These are phyloP conservation scores for Tachina lurida DNA, from an alignment of 2,888 invertebrate genomes.

Conservation along the genomic window DNA sequence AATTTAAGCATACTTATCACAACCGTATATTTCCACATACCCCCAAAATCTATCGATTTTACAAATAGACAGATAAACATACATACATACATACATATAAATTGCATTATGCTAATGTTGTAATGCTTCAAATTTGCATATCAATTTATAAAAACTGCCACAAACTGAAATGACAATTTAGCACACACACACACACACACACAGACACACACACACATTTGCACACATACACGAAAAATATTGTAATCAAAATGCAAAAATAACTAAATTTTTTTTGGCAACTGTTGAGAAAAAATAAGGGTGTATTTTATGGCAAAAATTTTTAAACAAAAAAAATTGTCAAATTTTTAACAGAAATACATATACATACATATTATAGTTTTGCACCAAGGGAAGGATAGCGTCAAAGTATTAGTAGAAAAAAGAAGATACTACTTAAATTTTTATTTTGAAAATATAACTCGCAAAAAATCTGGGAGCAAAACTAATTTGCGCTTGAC, in stretches of 20 bases:
- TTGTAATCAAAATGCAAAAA: conserved; percentile 17
- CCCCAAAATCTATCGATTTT: conserved; percentile 16
- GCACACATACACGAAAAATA: background rate
- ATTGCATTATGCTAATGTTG: conserved; percentile 77
- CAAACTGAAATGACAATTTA: conserved; percentile 30
- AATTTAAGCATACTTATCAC: conserved; percentile 2
- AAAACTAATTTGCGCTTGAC: too few species aligned
- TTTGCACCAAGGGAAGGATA: conserved; percentile 19
- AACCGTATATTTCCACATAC: background rate
- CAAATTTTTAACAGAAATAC: conserved; percentile 10
- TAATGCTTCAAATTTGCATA: conserved; percentile 79
- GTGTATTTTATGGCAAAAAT: conserved; percentile 49
- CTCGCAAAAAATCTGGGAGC: too few species aligned
- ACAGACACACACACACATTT: background rate
- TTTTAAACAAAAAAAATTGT: conserved; percentile 34
- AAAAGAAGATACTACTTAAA: background rate
- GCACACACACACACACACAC: background rate
- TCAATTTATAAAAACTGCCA: conserved; percentile 66
- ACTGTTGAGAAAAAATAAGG: conserved; percentile 44
- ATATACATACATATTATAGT: too few species aligned
- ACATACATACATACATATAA: conserved; percentile 51
- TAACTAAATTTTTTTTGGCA: conserved; percentile 47
- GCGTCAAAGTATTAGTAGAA: background rate
- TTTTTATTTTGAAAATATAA: background rate
- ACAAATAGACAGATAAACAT: background rate